These are phyloP conservation scores for Peucedramus taeniatus DNA, from an alignment of 2,113 vertebrate genomes.

Conservation along the genomic window DNA sequence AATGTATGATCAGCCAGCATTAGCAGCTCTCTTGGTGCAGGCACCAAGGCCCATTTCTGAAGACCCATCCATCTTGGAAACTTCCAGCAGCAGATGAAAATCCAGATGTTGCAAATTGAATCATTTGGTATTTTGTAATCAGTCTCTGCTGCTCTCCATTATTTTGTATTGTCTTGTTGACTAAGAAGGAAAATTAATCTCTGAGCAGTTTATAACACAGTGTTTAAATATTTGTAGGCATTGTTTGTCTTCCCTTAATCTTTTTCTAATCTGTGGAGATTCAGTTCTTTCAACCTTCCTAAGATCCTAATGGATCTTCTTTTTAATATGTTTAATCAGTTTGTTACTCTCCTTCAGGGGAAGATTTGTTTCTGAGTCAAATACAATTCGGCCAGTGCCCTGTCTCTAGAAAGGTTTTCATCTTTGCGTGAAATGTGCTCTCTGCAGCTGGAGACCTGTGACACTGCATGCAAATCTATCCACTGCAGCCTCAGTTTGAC, in stretches of 20 bases:
- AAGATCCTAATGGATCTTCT: background rate
- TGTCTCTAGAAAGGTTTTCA: background rate
- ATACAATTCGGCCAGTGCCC: background rate
- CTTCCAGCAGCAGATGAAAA: slow-evolving; percentile 14
- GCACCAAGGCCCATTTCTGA: background rate
- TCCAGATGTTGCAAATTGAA: background rate
- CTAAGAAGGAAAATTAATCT: slow-evolving; percentile 22
- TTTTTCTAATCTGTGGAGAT: background rate
- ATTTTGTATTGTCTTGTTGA: slow-evolving; percentile 4
- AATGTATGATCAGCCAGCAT: background rate
- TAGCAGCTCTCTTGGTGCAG: background rate
- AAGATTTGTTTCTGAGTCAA: background rate
- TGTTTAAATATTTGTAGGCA: slow-evolving; percentile 7
- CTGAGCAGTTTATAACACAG: background rate
- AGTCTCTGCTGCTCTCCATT: background rate
- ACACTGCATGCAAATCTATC: background rate
- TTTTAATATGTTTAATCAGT: slow-evolving; percentile 26
- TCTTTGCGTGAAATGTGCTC: background rate
- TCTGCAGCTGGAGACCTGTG: background rate
- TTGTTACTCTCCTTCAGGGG: background rate
- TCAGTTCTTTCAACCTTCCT: background rate
- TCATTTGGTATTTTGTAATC: slow-evolving; percentile 1
- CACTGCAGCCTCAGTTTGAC: background rate
- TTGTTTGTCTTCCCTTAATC: slow-evolving; percentile 7
- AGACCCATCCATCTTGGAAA: background rate